Base-by-base conservation (phyloP, 2,113 vertebrate species). In the Cyprinus carpio region DNA sequence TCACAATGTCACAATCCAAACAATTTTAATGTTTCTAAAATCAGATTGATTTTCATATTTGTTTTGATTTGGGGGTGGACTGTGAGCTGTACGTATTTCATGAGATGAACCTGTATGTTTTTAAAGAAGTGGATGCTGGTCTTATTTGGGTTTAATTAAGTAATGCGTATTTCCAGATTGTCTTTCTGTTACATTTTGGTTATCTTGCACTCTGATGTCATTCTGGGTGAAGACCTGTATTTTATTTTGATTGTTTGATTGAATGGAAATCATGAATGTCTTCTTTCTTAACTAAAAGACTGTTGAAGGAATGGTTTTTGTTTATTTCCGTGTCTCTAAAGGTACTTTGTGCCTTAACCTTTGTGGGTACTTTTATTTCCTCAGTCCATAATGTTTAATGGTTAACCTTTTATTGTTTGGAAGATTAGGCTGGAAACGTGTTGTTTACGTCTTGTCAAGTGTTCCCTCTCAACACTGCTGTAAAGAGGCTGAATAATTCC, bases 291-390 rank as follows among this genome's bases (percentile, higher is more conserved):
- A 43, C 18, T 82, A 65, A 84, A 84, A 85, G 56, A 64, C 43
- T 82, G 10, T 83, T 74, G 64, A 84, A 84, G 76, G 82, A 84
- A 84, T 65, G 64, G 25, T 46, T 86, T 67, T 37, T 81, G 75
- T 79, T 13, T 51, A 67, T 69, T 74, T 62, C 75, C 54, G 37
- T 29, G 69, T 86, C 37, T n/a, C 13, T 67, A 31, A 74, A 16
- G 58, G 51, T 13, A 25, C 16, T 60, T 1, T 37, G 23, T 51
- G 51, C 37, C 40, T 72, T 78, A 46, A 54, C 43, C n/a, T n/a
- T n/a, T n/a, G n/a, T n/a, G n/a, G 23, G 6, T 25, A 5, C 9
- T 71, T 27, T 72, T 64, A 29, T 75, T 69, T 83, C 11, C 72
- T 60, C 65, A 23, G 34, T 54, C 31, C 4, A 27, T 80, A 37